Evolutionary conservation across 2,888 invertebrate species (phyloP).

Genomic region (Cephus spinipes): DNA sequence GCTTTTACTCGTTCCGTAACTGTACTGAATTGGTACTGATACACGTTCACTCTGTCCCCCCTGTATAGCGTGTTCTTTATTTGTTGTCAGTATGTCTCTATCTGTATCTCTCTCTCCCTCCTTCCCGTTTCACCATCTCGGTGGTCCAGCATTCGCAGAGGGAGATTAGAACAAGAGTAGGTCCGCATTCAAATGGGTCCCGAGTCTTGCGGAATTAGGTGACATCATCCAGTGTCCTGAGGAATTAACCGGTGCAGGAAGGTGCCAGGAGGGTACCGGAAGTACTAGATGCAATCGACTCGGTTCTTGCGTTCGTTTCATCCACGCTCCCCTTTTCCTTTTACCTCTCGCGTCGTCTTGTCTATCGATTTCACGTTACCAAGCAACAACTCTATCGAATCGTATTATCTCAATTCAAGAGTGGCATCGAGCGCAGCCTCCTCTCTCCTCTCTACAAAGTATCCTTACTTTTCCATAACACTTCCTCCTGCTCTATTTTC

Average conservation of each 20-base stretch:
- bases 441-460: neutral
- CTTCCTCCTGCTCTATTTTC: slow-evolving; percentile 28
- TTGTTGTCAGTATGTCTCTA: neutral
- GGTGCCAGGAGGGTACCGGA: neutral
- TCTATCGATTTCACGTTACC: slow-evolving; percentile 32
- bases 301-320: neutral
- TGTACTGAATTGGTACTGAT: neutral
- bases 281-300: neutral
- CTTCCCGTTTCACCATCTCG: neutral
- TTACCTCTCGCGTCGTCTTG: slow-evolving; percentile 16
- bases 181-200: neutral
- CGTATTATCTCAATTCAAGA: slow-evolving; percentile 40
- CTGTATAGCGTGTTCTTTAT: neutral
- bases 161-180: neutral
- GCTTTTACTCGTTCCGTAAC: neutral
- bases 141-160: neutral
- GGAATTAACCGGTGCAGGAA: neutral
- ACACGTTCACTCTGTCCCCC: neutral
- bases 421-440: slow-evolving; percentile 13
- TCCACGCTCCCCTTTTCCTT: neutral
- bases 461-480: slow-evolving; percentile 30
- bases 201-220: neutral
- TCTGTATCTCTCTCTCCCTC: neutral
- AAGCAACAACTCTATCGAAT: slow-evolving; percentile 32
- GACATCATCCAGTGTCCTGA: neutral